These are phyloP conservation scores for Lycia hirtaria DNA, from an alignment of 2,888 invertebrate species.

Conservation along the genomic window DNA sequence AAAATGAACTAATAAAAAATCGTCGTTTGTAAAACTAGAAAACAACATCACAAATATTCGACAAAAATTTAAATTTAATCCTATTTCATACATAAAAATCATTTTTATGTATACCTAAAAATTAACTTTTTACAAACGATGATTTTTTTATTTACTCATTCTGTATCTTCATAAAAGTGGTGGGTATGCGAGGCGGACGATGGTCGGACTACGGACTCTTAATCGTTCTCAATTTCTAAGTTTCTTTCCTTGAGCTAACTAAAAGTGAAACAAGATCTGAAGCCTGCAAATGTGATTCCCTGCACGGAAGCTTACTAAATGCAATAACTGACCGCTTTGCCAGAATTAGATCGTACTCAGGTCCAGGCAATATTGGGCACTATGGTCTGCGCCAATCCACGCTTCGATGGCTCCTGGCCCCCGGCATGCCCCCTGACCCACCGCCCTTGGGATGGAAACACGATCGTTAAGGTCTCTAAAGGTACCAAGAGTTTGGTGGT, in stretches of 20 bases:
- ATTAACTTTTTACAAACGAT: not conserved
- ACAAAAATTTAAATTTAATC: no score
- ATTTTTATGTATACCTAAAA: no score
- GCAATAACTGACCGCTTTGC: slow-evolving; percentile 63
- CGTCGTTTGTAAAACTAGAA: no score
- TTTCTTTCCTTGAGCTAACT: not conserved
- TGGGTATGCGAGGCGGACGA: no score
- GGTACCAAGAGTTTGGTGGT: slow-evolving; percentile 60
- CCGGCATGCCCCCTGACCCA: slow-evolving; percentile 52
- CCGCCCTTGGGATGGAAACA: slow-evolving; percentile 68
- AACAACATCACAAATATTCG: no score
- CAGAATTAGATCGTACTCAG: slow-evolving; percentile 79
- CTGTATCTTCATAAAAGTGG: no score
- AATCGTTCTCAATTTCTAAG: no score
- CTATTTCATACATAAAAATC: no score
- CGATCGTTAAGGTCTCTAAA: slow-evolving; percentile 73
- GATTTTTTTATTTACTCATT: no score
- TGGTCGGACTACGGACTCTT: no score
- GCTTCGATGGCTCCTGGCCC: slow-evolving; percentile 75
- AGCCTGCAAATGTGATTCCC: not conserved
- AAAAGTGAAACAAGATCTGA: not conserved
- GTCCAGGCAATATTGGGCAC: slow-evolving; percentile 75
- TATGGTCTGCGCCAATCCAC: slow-evolving; percentile 65
- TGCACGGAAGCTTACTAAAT: slow-evolving; percentile 62
- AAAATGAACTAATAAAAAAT: no score